A percentile compares a stretch with the other conserved stretches of the same genome.
phyloP scores from a whole-genome alignment of 2,888 invertebrate species.

The Drosophila borborema region DNA sequence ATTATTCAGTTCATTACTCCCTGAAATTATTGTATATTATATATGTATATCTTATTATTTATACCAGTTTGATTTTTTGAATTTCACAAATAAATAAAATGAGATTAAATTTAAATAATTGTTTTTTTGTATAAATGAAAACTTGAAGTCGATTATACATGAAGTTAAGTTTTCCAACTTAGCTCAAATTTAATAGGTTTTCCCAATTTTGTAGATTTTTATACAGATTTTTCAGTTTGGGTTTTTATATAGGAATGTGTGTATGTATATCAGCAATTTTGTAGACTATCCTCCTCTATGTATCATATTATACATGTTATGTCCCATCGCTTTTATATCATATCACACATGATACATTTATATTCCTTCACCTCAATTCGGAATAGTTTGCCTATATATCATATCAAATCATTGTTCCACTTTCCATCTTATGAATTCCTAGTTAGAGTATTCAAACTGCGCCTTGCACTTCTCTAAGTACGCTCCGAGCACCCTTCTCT shows the following conservation, averaged over 20 bases:
- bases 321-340: not conserved
- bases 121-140: too few relatives aligned
- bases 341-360: not conserved
- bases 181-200: not conserved
- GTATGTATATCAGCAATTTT: not conserved
- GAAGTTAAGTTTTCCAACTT: too few relatives aligned
- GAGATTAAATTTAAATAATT: too few relatives aligned
- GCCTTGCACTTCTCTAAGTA: not conserved
- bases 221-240: too few relatives aligned
- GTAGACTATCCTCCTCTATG: not conserved
- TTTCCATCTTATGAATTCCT: too few relatives aligned
- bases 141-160: too few relatives aligned
- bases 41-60: too few relatives aligned
- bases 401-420: too few relatives aligned
- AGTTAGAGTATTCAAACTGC: conserved; percentile 12
- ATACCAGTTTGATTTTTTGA: too few relatives aligned
- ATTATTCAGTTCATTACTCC: not conserved
- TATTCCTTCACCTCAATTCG: not conserved
- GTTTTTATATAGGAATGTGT: not conserved
- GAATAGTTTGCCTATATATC: not conserved
- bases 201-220: not conserved
- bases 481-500: not conserved
- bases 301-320: not conserved
- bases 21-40: not conserved
- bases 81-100: too few relatives aligned